Evolutionary conservation across 2,888 invertebrate genomes (phyloP).

Genomic region (Ormia ochracea): DNA sequence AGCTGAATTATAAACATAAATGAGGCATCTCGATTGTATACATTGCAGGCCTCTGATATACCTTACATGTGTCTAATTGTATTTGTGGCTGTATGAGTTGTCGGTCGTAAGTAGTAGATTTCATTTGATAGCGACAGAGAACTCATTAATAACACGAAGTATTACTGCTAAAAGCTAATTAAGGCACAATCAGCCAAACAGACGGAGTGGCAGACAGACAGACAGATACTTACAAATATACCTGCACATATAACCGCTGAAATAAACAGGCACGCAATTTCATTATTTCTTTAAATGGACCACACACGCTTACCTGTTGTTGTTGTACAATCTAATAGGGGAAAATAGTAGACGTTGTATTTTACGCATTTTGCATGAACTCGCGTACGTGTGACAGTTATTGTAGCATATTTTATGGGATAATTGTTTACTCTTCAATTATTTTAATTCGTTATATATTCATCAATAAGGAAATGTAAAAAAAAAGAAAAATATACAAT

Average conservation of each 20-base stretch:
- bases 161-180: conserved; percentile 61
- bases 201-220: not conserved
- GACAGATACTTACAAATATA: not conserved
- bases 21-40: too few relatives aligned
- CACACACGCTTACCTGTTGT: conserved; percentile 20
- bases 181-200: conserved; percentile 47
- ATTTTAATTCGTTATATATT: conserved; percentile 11
- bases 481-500: not conserved
- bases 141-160: conserved; percentile 62
- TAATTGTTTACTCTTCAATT: conserved; percentile 28
- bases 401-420: not conserved
- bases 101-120: conserved; percentile 53
- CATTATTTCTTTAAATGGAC: conserved; percentile 52
- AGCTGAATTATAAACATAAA: too few relatives aligned
- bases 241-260: not conserved
- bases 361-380: not conserved
- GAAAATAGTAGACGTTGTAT: not conserved
- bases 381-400: not conserved
- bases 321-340: not conserved
- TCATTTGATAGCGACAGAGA: conserved; percentile 53
- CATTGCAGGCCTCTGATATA: too few relatives aligned
- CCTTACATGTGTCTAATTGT: too few relatives aligned
- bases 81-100: not conserved
- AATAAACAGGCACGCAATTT: conserved; percentile 44
- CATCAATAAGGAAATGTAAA: conserved; percentile 38